Base-by-base conservation (phyloP, 2,888 invertebrate species). In the Brachynemurus nebulosus region DNA sequence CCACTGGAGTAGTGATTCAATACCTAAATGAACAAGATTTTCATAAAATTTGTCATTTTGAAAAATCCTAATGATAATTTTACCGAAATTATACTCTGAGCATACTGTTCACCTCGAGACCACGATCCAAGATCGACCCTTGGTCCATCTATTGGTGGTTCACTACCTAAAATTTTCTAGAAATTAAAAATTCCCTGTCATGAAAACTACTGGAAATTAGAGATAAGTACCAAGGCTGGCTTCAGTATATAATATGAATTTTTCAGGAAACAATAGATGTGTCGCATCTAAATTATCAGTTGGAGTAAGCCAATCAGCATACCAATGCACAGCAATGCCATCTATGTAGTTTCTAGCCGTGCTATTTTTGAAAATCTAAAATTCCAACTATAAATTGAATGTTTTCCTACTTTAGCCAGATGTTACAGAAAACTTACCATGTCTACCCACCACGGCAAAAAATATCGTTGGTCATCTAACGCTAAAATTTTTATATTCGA, bases 291-390 rank as follows among this genome's bases (percentile, higher is more conserved):
- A 65, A 21, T 78, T 62, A 4, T 53, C 52, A 0, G 76, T 59
- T 0, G 79, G 70, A 21, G 75, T 57, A 20, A 77, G 58, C 16
- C 60, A 57, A 62, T 90, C 83, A 46, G 69, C 69, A 59, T 93
- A 93, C 80, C 88, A 92, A 62, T 93, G 92, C 3, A 89, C 66
- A 0, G 78, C 84, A 35, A 86, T 69, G 1, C 89, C 91, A 54
- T 80, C 75, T 0, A 88, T 64, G 55, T 77, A 82, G 2, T 74
- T 62, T 2, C 71, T 57, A 0, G 76, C 72, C 47, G 66, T 64
- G 1, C 59, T 42, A 47, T 61, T 57, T 6, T 30, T 4, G 3
- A 30, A 7, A n/a, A n/a, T n/a, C n/a, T n/a, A n/a, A n/a, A n/a
- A n/a, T n/a, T n/a, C n/a, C n/a, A n/a, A n/a, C n/a, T n/a, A n/a